These are phyloP conservation scores for Polylopha cassiicola DNA, from an alignment of 2,888 invertebrate genomes.

Conservation along the genomic window DNA sequence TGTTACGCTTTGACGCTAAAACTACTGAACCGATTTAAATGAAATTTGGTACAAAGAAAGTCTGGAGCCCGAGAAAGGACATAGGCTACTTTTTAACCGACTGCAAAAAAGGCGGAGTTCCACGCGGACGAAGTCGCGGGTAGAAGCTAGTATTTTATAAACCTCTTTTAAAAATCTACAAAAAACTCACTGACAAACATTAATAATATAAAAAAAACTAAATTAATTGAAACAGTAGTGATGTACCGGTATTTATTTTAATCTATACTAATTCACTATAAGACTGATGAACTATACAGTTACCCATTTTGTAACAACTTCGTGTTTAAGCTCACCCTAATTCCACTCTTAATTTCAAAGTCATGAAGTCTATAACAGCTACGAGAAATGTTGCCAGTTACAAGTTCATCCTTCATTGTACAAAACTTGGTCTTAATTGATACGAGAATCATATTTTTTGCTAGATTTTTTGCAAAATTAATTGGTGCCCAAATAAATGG, in stretches of 20 bases:
- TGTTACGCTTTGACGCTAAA: too few relatives aligned
- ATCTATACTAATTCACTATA: constrained; percentile 33
- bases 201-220: constrained; percentile 8
- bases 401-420: constrained; percentile 33
- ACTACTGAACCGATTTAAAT: too few relatives aligned
- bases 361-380: background rate
- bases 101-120: too few relatives aligned
- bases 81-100: too few relatives aligned
- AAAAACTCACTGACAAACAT: too few relatives aligned
- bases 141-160: too few relatives aligned
- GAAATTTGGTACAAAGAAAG: too few relatives aligned
- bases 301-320: constrained; percentile 8
- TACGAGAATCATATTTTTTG: too few relatives aligned
- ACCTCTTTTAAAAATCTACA: too few relatives aligned
- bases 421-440: constrained; percentile 41
- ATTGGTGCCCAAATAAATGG: constrained; percentile 52
- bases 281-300: constrained; percentile 9
- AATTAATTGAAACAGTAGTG: constrained; percentile 31
- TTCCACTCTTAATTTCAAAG: background rate
- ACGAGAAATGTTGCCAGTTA: constrained; percentile 3
- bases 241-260: constrained; percentile 36
- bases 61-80: too few relatives aligned
- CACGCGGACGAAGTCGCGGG: too few relatives aligned
- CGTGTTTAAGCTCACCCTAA: background rate
- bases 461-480: constrained; percentile 39